Evolutionary conservation across 2,113 vertebrate genomes (phyloP), one percentile per base, ranked within the genome.

Genomic region (Pogona vitticeps): DNA sequence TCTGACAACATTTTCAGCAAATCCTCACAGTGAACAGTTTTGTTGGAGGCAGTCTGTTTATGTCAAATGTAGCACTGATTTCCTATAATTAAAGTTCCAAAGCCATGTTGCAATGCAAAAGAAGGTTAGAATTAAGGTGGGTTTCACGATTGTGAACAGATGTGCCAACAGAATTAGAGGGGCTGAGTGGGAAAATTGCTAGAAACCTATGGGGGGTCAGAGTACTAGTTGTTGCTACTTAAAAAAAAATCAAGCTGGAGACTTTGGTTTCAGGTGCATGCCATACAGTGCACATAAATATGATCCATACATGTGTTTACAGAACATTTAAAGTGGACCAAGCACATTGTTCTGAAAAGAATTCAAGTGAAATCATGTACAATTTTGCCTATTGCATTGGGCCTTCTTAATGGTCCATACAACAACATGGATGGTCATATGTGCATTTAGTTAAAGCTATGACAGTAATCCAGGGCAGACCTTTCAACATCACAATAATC

Each of bases 381-480:
- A 6, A 14, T 85, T 52, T 80, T 81, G 38, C 58, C 76, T 68
- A 85, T 84, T 76, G 6, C 2, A 40, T 40, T 83, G 85, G 38
- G 75, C 85, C 40, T 40, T 67, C 65, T 86, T 88, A 73, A 14
- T 92, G 73, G 84, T 82, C 88, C 87, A 76, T 56, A 75, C 73
- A 88, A 86, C 87, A 79, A 75, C 61, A 85, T 71, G n/a, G 59
- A 76, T 36, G 36, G 10, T 52, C 46, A 78, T 40, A 36, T 33
- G 23, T 88, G 91, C 88, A 82, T 88, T 89, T 90, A 92, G 77
- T 90, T 70, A 87, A 85, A 61, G 75, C 89, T 91, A 67, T 75
- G 68, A 78, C 40, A 42, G 72, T 36, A 70, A n/a, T n/a, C n/a
- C n/a, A n/a, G n/a, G n/a, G n/a, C n/a, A n/a, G n/a, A n/a, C n/a